Conservation (phyloP, 1,140 invertebrate species). For the Hycleus phaleratus region DNA sequence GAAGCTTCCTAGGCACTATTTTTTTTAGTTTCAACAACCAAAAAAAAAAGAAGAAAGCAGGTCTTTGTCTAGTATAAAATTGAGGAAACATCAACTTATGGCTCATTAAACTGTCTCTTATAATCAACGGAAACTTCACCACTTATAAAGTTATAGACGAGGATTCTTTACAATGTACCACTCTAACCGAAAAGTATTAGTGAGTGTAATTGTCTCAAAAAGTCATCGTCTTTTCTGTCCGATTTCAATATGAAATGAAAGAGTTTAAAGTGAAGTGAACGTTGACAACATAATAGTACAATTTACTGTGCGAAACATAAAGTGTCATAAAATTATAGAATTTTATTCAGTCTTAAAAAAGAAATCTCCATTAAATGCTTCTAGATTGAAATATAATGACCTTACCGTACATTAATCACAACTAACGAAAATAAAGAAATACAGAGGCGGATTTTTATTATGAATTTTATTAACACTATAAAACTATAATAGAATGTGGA, state of each 20-base stretch:
- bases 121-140: no score
- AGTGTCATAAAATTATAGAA: slow-evolving; percentile 38
- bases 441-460: background rate
- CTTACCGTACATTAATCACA: slow-evolving; percentile 8
- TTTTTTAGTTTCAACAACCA: no score
- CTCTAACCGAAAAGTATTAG: no score
- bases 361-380: slow-evolving; percentile 32
- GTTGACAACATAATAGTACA: slow-evolving; percentile 33
- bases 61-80: no score
- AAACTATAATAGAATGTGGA: background rate
- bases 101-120: no score
- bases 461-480: slow-evolving; percentile 6
- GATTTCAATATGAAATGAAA: slow-evolving; percentile 2
- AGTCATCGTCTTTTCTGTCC: background rate
- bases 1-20: no score
- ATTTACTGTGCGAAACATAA: slow-evolving; percentile 35
- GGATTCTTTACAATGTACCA: no score
- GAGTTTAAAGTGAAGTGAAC: slow-evolving; percentile 24
- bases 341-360: slow-evolving; percentile 34
- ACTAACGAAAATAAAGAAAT: background rate
- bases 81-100: no score
- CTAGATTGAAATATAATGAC: slow-evolving; percentile 35
- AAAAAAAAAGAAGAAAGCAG: no score
- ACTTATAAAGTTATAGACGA: no score
- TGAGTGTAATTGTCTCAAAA: slow-evolving; percentile 17